Evolutionary conservation across 2,113 vertebrate species (phyloP).

Genomic region (Phoenicopterus ruber): DNA sequence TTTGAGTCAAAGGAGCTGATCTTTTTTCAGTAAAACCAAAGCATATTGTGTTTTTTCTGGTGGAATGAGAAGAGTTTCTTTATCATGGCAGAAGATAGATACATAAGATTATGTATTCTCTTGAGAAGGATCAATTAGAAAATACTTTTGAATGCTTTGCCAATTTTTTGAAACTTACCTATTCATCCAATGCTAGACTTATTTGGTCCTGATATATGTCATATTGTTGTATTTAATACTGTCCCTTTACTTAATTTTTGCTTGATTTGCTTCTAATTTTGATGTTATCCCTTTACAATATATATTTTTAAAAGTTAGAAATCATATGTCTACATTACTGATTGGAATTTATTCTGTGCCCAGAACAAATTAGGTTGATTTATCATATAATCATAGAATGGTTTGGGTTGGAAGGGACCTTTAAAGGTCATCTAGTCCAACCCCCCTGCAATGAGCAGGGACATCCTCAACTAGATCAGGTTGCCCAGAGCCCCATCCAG

Average conservation of each 20-base stretch:
- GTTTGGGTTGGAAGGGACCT: no score
- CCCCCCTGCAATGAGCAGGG: no score
- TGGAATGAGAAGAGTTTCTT: neutral
- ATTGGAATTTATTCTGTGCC: neutral
- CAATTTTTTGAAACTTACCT: neutral
- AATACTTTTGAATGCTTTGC: neutral
- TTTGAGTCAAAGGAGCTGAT: neutral
- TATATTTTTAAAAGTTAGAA: neutral
- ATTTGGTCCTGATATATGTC: neutral
- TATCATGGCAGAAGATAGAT: neutral
- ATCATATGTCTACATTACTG: neutral
- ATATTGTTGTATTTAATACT: neutral
- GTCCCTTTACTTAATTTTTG: neutral
- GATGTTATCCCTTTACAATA: neutral
- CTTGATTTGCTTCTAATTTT: neutral
- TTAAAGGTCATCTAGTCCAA: no score
- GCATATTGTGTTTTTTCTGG: neutral
- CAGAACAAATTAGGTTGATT: neutral
- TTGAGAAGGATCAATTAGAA: neutral
- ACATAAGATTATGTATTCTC: neutral
- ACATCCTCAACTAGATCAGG: no score
- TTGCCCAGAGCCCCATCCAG: no score
- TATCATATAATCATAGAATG: no score
- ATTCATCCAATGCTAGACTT: neutral
- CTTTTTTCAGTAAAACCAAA: neutral